phyloP scores from a whole-genome alignment of 1,140 invertebrate species.

The Planococcus citri region DNA sequence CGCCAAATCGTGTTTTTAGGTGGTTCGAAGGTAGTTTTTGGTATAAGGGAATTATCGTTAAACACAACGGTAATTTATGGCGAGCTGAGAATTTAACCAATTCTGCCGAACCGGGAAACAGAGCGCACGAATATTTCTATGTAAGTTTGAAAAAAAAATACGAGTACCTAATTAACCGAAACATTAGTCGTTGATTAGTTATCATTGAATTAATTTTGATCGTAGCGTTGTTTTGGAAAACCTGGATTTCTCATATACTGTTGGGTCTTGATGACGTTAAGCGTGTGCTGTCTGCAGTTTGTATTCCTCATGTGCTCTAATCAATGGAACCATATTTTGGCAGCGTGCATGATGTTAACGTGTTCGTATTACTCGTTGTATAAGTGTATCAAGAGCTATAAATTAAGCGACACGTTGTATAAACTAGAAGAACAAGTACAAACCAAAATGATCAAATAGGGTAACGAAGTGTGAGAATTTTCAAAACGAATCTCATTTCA shows the following conservation, averaged over 20 bases:
- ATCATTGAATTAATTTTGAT: neutral
- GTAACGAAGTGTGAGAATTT: neutral
- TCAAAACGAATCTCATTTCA: neutral
- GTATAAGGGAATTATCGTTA: slow-evolving; percentile 62
- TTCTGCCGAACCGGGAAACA: slow-evolving; percentile 70
- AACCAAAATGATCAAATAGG: neutral
- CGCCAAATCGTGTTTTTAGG: slow-evolving; percentile 33
- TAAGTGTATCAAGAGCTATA: neutral
- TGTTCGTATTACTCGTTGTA: slow-evolving; percentile 6
- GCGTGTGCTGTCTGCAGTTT: neutral
- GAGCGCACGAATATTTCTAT: slow-evolving; percentile 67
- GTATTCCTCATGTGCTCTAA: neutral
- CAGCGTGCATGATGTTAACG: neutral
- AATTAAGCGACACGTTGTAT: slow-evolving; percentile 11
- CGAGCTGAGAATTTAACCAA: slow-evolving; percentile 56
- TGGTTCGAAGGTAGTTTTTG: slow-evolving; percentile 63
- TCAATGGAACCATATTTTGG: slow-evolving; percentile 9
- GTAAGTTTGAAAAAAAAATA: slow-evolving; percentile 59
- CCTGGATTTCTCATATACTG: neutral
- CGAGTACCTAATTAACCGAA: neutral
- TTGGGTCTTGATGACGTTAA: neutral
- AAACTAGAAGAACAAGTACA: neutral
- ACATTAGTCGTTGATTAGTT: neutral
- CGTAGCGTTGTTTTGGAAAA: neutral
- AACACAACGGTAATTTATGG: slow-evolving; percentile 63